Evolutionary conservation across 2,888 invertebrate genomes (phyloP).

Genomic region (Pocota personata): DNA sequence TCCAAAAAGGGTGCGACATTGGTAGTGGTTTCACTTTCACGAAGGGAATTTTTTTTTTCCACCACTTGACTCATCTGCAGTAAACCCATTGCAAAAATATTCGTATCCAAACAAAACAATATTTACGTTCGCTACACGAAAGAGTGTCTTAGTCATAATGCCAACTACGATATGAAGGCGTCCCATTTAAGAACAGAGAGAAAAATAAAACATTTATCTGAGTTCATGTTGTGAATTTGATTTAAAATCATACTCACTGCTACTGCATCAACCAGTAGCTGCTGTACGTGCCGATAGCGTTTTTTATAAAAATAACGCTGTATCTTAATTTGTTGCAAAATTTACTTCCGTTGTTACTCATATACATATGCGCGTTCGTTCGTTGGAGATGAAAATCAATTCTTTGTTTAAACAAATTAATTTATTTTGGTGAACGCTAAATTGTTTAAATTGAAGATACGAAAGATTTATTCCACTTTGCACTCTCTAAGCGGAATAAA

Average conservation of each 20-base stretch:
- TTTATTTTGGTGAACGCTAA: conserved; percentile 47
- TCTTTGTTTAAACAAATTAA: conserved; percentile 61
- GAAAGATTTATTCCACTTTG: conserved; percentile 38
- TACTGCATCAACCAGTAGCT: conserved; percentile 18
- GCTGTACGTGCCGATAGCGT: conserved; percentile 46
- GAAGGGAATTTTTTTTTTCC: conserved; percentile 13
- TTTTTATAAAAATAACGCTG: conserved; percentile 28
- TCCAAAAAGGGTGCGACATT: conserved; percentile 47
- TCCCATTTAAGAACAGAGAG: conserved; percentile 13
- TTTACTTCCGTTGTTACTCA: conserved; percentile 48
- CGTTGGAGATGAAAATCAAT: conserved; percentile 26
- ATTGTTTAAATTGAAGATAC: conserved; percentile 55
- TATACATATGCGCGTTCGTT: background rate
- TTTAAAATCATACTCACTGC: conserved; percentile 21
- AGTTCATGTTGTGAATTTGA: conserved; percentile 34
- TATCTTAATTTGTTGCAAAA: conserved; percentile 56
- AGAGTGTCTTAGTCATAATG: conserved; percentile 19
- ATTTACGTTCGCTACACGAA: conserved; percentile 1
- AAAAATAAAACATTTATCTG: conserved; percentile 25
- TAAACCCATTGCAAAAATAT: background rate
- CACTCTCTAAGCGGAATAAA: conserved; percentile 17
- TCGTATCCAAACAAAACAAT: background rate
- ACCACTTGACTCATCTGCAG: conserved; percentile 20
- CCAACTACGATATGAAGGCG: conserved; percentile 3
- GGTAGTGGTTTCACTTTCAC: conserved; percentile 42